These are phyloP conservation scores for Cheilinus undulatus DNA, from an alignment of 2,113 vertebrate genomes.

Conservation along the genomic window DNA sequence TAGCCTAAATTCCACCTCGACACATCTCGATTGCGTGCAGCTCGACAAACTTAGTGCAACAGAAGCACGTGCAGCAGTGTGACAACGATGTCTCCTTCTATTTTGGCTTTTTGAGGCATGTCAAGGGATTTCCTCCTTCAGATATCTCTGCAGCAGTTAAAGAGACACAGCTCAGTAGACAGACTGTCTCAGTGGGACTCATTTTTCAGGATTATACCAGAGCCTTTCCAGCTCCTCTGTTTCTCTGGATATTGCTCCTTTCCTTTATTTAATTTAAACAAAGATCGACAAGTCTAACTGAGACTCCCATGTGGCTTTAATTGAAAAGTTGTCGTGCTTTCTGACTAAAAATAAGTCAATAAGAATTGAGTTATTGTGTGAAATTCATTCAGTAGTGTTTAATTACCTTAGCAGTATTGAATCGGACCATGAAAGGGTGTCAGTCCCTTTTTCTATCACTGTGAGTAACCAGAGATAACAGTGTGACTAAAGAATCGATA, in stretches of 20 bases:
- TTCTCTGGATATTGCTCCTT: conserved; percentile 5
- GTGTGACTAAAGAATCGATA: background rate
- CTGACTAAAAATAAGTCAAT: too few relatives aligned
- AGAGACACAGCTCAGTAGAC: conserved; percentile 20
- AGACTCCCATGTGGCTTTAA: too few relatives aligned
- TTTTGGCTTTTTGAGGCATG: conserved; percentile 18
- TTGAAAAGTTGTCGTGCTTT: background rate
- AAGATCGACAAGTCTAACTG: too few relatives aligned
- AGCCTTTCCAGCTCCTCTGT: conserved; percentile 6
- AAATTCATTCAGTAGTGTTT: background rate
- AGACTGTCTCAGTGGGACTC: background rate
- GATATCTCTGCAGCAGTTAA: conserved; percentile 18
- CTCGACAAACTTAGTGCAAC: background rate
- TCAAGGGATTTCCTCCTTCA: conserved; percentile 41
- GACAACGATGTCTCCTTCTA: background rate
- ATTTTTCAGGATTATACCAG: background rate
- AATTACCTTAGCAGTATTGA: background rate
- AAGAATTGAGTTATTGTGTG: background rate
- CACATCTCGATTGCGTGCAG: background rate
- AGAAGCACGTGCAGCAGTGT: conserved; percentile 34
- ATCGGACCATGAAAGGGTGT: background rate
- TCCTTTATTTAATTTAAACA: background rate
- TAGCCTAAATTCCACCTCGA: background rate
- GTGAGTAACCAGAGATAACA: background rate
- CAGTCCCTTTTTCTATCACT: background rate